A percentile compares a stretch with the other conserved stretches of the same genome.
Conservation (phyloP, 2,113 vertebrate genomes). For the Dasyprocta punctata region DNA sequence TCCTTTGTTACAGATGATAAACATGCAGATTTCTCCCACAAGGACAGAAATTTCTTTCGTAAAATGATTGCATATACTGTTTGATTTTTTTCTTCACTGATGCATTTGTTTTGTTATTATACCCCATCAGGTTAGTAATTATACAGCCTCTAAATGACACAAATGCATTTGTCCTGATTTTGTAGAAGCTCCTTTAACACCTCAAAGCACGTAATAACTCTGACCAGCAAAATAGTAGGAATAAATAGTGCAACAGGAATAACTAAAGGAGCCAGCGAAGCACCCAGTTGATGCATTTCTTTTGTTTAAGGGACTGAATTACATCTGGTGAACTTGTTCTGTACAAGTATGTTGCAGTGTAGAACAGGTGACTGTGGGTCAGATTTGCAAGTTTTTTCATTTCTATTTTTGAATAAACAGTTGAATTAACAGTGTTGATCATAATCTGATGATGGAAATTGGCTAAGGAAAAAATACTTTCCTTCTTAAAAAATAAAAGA, state of each 20-base stretch:
- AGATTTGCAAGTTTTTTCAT: background rate
- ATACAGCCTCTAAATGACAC: constrained; percentile 80
- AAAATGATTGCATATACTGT: constrained; percentile 86
- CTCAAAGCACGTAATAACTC: constrained; percentile 72
- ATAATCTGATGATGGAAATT: background rate
- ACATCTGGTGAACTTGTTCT: background rate
- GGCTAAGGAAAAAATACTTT: background rate
- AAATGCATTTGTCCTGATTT: constrained; percentile 79
- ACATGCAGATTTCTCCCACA: constrained; percentile 84
- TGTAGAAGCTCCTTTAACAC: constrained; percentile 79
- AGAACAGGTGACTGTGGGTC: background rate
- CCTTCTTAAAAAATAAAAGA: background rate
- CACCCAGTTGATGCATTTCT: constrained; percentile 29
- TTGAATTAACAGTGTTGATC: background rate
- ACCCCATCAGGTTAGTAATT: constrained; percentile 84
- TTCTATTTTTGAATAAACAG: constrained; percentile 7
- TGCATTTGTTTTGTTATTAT: constrained; percentile 83
- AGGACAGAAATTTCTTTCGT: constrained; percentile 84
- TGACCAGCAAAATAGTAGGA: background rate
- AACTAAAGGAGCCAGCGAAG: background rate
- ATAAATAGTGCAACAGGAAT: background rate
- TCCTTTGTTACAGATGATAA: constrained; percentile 85
- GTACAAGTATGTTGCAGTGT: background rate
- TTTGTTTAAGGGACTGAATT: constrained; percentile 55
- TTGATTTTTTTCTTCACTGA: constrained; percentile 79